Base-by-base conservation (phyloP, 2,888 invertebrate species). In the Seladonia tumulorum region DNA sequence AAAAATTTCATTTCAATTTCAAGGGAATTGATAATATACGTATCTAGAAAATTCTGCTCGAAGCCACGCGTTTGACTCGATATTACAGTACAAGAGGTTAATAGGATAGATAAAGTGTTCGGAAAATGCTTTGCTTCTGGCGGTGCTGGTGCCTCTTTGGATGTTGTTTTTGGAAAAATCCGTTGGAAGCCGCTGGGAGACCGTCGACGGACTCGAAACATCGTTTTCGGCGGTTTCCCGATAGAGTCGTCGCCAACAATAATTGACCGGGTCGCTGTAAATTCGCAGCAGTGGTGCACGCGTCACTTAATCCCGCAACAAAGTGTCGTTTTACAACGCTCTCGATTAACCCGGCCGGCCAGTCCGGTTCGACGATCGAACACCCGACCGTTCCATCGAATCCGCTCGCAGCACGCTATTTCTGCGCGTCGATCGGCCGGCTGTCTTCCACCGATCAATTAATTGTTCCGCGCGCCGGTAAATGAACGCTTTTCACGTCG, bases 401-500 rank as follows among this genome's bases (percentile, higher is more conserved):
- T 74, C 75, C 68, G 42, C 68, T 66, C 53, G 49, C 35, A 53
- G 49, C 66, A 53, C n/a, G 68, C 45, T 76, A 73, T 83, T 82
- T 73, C 66, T 76, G 66, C 57, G 45, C 71, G 75, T n/a, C 42
- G 80, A 76, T 80, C 71, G 63, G 35, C 39, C 49, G 45, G 29
- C 71, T 63, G 75, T 63, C 71, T 83, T 71, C 39, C 16, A 25
- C 39, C 83, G 82, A 83, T 83, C 76, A 82, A 83, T 83, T 68
- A 57, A 83, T 79, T 83, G 63, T 68, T 73, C 45, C n/a, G 49
- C 39, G 35, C 49, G 16, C 57, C 57, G 42, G 74, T 72, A 39
- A 78, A 84, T 42, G 82, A 82, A 82, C 78, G 78, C 63, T 83
- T 77, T 76, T 76, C 76, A 70, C 68, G 72, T 47, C 84, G 63